phyloP scores from a whole-genome alignment of 2,888 invertebrate species.

The Eulithis testata region DNA sequence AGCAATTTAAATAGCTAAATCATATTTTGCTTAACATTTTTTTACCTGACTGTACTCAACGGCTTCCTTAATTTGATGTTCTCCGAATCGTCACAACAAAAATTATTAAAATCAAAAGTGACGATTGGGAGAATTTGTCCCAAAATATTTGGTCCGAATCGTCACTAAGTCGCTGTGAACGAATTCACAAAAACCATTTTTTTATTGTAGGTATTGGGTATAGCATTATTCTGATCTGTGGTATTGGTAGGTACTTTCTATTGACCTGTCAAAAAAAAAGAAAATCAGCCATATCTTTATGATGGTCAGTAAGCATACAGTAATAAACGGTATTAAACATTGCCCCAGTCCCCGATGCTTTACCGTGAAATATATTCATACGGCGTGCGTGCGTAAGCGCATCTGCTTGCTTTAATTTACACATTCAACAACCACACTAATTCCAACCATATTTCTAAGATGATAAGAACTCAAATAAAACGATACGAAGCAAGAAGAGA shows the following conservation, averaged over 20 bases:
- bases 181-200: too few species aligned
- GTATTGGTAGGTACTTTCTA: conserved; percentile 9
- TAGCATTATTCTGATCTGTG: too few species aligned
- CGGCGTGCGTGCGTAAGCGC: conserved; percentile 42
- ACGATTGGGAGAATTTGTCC: too few species aligned
- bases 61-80: too few species aligned
- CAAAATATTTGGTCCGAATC: too few species aligned
- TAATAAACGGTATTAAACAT: conserved; percentile 55
- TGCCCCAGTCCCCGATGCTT: conserved; percentile 52
- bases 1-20: too few species aligned
- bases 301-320: conserved; percentile 54
- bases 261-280: conserved; percentile 37
- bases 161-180: too few species aligned
- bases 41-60: too few species aligned
- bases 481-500: not conserved
- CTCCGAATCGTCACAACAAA: too few species aligned
- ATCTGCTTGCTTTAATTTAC: conserved; percentile 38
- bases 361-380: conserved; percentile 58
- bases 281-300: conserved; percentile 45
- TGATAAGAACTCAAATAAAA: conserved; percentile 3
- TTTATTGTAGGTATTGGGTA: too few species aligned
- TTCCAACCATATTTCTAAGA: conserved; percentile 15
- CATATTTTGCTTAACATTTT: too few species aligned
- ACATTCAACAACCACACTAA: conserved; percentile 3
- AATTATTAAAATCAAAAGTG: too few species aligned